Conservation (phyloP, 2,797 vertebrate genomes). For the Luscinia luscinia region DNA sequence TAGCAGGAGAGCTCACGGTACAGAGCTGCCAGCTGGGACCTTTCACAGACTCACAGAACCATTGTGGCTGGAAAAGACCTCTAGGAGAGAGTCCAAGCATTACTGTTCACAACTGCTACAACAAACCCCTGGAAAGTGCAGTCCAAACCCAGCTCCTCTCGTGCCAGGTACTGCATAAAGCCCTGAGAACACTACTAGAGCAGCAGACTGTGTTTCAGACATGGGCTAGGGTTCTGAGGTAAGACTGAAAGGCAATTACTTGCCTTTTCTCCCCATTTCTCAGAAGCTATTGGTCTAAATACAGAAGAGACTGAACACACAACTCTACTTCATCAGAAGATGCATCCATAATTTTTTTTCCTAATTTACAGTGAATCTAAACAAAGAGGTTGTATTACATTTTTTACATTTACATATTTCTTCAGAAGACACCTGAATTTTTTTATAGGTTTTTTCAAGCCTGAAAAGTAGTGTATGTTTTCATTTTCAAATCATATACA, state of each 20-base stretch:
- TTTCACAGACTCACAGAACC: not conserved
- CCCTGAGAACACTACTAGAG: not conserved
- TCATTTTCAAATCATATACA: not conserved
- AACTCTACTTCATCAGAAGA: not conserved
- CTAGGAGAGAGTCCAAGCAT: not conserved
- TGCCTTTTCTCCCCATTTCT: not conserved
- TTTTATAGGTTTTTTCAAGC: not conserved
- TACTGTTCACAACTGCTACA: not conserved
- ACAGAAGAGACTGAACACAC: not conserved
- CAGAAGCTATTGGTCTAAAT: not conserved
- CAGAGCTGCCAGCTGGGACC: rapidly evolving
- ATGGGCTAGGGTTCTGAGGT: not conserved
- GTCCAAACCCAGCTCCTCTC: not conserved
- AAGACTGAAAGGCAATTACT: not conserved
- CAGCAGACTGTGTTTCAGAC: not conserved
- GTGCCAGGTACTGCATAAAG: not conserved
- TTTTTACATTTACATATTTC: not conserved
- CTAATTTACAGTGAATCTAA: not conserved
- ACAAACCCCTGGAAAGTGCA: not conserved
- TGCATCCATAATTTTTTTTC: not conserved
- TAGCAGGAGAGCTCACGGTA: not conserved
- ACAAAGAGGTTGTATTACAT: not conserved
- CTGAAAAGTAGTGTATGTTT: not conserved
- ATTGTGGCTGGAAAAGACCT: not conserved
- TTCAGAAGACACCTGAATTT: not conserved